phyloP scores from a whole-genome alignment of 2,888 invertebrate species.

The Anthophora plumipes region DNA sequence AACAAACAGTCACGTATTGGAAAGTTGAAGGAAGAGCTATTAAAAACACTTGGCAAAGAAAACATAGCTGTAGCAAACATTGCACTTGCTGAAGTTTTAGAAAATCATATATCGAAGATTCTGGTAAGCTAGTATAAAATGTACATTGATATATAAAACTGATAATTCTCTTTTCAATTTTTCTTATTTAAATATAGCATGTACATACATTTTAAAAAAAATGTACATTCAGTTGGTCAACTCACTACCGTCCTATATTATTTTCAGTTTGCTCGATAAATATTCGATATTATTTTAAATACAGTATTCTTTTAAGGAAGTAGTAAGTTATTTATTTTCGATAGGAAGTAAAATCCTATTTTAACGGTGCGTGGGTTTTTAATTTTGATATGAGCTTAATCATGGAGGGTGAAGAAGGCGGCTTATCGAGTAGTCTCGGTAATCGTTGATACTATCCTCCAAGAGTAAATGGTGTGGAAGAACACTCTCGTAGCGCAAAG shows the following conservation, averaged over 20 bases:
- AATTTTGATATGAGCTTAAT: slow-evolving; percentile 6
- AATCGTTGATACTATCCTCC: slow-evolving; percentile 83
- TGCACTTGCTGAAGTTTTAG: slow-evolving; percentile 87
- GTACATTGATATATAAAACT: slow-evolving; percentile 6
- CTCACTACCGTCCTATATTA: not conserved
- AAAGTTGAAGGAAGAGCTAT: slow-evolving; percentile 86
- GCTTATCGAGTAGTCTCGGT: slow-evolving; percentile 73
- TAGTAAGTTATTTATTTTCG: slow-evolving; percentile 11
- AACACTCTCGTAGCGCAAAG: slow-evolving; percentile 82
- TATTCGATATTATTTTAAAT: slow-evolving; percentile 4
- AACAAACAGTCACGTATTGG: slow-evolving; percentile 86
- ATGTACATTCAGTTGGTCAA: slow-evolving; percentile 6
- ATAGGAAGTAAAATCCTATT: slow-evolving; percentile 21
- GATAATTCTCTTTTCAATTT: slow-evolving; percentile 14
- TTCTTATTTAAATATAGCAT: slow-evolving; percentile 16
- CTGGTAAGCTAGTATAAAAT: slow-evolving; percentile 83
- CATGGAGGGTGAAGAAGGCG: slow-evolving; percentile 82
- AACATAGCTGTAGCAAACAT: slow-evolving; percentile 82
- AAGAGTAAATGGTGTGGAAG: slow-evolving; percentile 77
- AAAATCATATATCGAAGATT: slow-evolving; percentile 87
- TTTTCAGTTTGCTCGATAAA: slow-evolving; percentile 8
- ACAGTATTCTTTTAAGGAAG: slow-evolving; percentile 5
- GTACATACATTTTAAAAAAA: slow-evolving; percentile 2
- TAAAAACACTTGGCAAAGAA: slow-evolving; percentile 83
- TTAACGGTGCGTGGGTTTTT: slow-evolving; percentile 47